Conservation (phyloP, 1,140 invertebrate genomes). For the Phymorhynchus buccinoides region DNA sequence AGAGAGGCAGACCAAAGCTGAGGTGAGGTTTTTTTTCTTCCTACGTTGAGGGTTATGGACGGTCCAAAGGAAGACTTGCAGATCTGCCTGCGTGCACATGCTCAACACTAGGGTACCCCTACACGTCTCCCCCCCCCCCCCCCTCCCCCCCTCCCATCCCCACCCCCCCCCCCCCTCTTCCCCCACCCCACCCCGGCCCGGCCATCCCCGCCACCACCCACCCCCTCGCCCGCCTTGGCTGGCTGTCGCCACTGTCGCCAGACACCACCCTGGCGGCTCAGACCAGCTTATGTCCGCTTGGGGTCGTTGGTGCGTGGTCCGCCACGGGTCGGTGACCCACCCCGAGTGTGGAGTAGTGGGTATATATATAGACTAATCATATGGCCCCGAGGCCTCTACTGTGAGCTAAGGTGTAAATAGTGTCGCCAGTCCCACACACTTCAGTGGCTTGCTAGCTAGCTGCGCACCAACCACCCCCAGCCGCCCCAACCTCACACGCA, state of each 20-base stretch:
- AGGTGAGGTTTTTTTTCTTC: no score
- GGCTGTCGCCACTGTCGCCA: no score
- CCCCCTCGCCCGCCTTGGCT: not conserved
- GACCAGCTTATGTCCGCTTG: conserved; percentile 17
- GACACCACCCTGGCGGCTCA: not conserved
- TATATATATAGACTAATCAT: not conserved
- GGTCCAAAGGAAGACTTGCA: no score
- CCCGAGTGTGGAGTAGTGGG: not conserved
- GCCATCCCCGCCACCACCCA: not conserved
- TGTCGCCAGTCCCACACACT: no score
- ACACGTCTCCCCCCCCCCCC: no score
- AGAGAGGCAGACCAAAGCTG: not conserved
- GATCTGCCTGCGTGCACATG: no score
- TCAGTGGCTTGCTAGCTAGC: no score
- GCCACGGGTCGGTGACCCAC: conserved; percentile 7
- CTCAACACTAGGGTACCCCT: no score
- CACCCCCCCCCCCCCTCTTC: not conserved
- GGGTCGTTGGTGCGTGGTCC: conserved; percentile 8
- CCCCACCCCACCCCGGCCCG: not conserved
- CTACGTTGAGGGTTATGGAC: no score
- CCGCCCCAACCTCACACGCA: not conserved
- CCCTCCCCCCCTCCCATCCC: not conserved
- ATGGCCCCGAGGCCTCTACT: no score
- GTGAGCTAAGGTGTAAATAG: no score
- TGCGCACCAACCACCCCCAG: not conserved